Base-by-base conservation (phyloP, 1,140 invertebrate species). In the Lucilia cuprina region DNA sequence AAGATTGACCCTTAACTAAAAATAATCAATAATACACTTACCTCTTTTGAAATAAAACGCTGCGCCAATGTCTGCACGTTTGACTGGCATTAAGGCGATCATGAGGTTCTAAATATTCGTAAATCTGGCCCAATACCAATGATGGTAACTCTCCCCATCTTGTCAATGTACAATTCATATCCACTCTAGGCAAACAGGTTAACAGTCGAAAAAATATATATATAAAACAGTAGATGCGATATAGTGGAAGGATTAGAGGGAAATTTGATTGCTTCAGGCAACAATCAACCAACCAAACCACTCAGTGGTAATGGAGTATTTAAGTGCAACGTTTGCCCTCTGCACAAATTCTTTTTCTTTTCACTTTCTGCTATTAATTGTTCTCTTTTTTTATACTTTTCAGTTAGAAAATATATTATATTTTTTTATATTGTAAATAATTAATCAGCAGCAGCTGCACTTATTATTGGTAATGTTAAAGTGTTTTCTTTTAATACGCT, bases 1-100 rank as follows among this genome's bases (percentile, higher is more conserved):
- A n/a, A n/a, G n/a, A n/a, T n/a, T n/a, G n/a, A n/a, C n/a, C n/a
- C n/a, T n/a, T n/a, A n/a, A n/a, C n/a, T n/a, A n/a, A n/a, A 30
- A 30, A 30, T 30, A 30, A 30, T 30, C 13, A 60, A 2, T 60
- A 82, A 14, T 30, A 60, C 65, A 87, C 88, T 89, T 85, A 91
- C 89, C 89, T 88, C 86, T 89, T 90, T 86, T 90, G 89, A 84
- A 91, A 91, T 50, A 91, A 85, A 82, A 86, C 86, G 83, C 86
- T 87, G 75, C 89, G 86, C 89, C 89, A 91, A 86, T 88, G 86
- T 85, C 84, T 88, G 84, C 89, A 91, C 82, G 86, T 87, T 84
- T 87, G 86, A 74, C 89, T 86, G n/a, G 89, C 89, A 77, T 86
- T 86, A 50, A 83, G 83, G 35, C 87, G 87, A 84, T 89, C 89